phyloP scores from a whole-genome alignment of 2,888 invertebrate genomes.

The Napeogenes sylphis region DNA sequence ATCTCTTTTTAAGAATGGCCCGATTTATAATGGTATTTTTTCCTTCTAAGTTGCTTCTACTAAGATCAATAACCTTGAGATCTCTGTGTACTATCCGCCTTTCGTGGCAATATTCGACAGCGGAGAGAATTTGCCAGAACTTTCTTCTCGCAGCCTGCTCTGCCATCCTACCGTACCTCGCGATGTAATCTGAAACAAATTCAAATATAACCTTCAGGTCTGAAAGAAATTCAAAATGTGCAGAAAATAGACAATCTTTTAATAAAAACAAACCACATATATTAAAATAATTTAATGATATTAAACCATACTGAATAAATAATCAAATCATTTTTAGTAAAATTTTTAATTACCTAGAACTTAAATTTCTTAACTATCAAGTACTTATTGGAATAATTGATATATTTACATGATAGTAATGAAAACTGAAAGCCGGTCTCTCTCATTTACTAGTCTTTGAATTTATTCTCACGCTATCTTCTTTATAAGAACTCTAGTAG shows the following conservation, averaged over 20 bases:
- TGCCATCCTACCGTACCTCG: slow-evolving; percentile 94
- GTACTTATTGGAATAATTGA: no score
- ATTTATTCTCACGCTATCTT: neutral
- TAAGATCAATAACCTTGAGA: slow-evolving; percentile 82
- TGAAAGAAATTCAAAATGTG: no score
- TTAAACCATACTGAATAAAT: no score
- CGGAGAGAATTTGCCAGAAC: slow-evolving; percentile 98
- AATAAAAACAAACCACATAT: no score
- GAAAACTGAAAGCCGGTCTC: neutral
- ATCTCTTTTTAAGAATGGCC: no score
- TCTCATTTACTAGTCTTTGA: neutral
- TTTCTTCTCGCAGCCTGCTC: slow-evolving; percentile 94
- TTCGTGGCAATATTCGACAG: slow-evolving; percentile 97
- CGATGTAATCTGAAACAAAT: slow-evolving; percentile 87
- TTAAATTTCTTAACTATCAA: no score
- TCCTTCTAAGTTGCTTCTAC: no score
- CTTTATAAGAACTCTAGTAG: neutral
- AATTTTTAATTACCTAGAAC: neutral
- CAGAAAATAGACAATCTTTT: no score
- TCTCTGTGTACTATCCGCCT: slow-evolving; percentile 96
- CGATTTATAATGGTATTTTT: no score
- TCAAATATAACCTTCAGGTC: no score
- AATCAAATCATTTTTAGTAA: no score
- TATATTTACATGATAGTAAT: neutral
- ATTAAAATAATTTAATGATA: no score